A percentile compares a stretch with the other conserved stretches of the same genome.
Conservation (phyloP, 1,140 invertebrate species). For the Ditylenchus dipsaci region DNA sequence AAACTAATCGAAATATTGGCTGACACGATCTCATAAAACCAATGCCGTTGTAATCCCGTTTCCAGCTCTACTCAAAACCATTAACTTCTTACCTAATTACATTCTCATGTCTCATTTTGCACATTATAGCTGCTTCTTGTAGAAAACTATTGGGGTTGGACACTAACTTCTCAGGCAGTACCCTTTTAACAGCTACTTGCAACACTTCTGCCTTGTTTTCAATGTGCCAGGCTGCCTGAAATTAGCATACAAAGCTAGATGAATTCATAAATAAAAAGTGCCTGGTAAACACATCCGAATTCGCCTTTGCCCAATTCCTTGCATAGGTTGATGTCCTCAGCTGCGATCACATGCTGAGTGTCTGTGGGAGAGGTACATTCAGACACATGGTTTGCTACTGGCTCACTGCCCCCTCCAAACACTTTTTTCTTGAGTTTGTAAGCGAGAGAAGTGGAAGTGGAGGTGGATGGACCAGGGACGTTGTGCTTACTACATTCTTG, state of each 20-base stretch:
- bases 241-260: not conserved
- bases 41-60: no score
- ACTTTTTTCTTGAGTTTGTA: constrained; percentile 63
- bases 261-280: no score
- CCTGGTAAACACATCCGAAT: constrained; percentile 94
- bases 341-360: constrained; percentile 83
- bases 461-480: constrained; percentile 64
- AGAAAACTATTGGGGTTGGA: constrained; percentile 91
- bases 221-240: constrained; percentile 17
- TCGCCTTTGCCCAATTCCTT: constrained; percentile 91
- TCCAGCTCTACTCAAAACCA: no score
- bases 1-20: no score
- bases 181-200: constrained; percentile 93
- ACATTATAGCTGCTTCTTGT: constrained; percentile 96
- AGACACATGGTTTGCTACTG: not conserved
- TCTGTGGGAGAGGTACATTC: not conserved
- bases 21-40: no score
- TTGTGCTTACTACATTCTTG: constrained; percentile 85
- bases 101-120: constrained; percentile 89
- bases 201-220: constrained; percentile 5
- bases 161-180: constrained; percentile 73
- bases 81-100: constrained; percentile 73
- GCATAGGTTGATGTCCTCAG: constrained; percentile 84
- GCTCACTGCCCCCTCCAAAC: constrained; percentile 12
- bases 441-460: not conserved